Evolutionary conservation across 2,797 vertebrate genomes (phyloP), one percentile per base, ranked within the genome.

Genomic region (Poliocrania exsul): DNA sequence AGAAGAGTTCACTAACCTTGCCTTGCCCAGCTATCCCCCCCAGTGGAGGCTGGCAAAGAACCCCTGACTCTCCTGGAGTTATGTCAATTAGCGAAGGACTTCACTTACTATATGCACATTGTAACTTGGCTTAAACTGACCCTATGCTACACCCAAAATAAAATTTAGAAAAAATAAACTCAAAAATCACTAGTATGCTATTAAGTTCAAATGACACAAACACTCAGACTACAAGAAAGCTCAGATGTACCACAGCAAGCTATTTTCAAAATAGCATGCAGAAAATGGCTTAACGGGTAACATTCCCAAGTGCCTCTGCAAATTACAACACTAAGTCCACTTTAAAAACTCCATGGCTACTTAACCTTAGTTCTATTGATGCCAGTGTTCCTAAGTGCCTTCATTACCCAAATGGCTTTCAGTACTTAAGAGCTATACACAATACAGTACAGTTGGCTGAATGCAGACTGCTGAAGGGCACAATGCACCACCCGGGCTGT

Each of bases 401-500:
- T 61, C 35, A 31, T 33, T 50, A 50, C 31, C 21, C 79, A 51
- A 81, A 70, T 9, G 35, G 11, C 8, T 23, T 81, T 66, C 28
- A 31, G 21, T 37, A 50, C 19, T 40, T 38, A 44, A 65, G 8
- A 69, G 25, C 3, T 61, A 6, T 26, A 10, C 11, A n/a, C 3
- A 44, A 54, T 70, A 33, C 7, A 61, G 16, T 8, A 13, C 37
- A 29, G 9, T 60, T 64, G 38, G 9, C 38, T 15, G 5, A 86
- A 70, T 31, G 13, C 9, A 28, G 9, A 8, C 6, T 81, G 66
- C 46, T 19, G 38, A 78, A 69, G 44, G 49, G 12, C 2, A 1
- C 8, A 18, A 11, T 9, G 1, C 8, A 18, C 17, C 9, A 4
- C 11, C 26, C 2, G 0, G 31, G 18, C 24, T 78, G 8, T 13